These are phyloP conservation scores for Betta splendens DNA, from an alignment of 2,797 vertebrate genomes.

Conservation along the genomic window DNA sequence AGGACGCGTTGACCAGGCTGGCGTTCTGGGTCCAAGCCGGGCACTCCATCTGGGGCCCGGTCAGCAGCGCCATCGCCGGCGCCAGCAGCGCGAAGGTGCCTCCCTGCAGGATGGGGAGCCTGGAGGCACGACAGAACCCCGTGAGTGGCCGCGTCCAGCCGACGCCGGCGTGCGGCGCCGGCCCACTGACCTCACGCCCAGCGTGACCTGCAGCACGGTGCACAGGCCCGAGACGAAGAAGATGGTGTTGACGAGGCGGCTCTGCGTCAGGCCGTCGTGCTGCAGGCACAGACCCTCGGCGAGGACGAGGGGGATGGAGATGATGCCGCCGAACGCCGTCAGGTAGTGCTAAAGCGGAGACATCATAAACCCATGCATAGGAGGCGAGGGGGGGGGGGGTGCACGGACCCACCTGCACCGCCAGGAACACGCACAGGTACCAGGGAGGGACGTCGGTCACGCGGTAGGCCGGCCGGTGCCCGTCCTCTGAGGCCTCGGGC, in stretches of 20 bases:
- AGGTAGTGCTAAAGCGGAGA: constrained; percentile 88
- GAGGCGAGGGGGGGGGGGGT: no score
- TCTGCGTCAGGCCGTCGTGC: constrained; percentile 89
- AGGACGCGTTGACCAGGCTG: constrained; percentile 86
- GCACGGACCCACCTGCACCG: constrained; percentile 90
- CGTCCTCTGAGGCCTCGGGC: constrained; percentile 16
- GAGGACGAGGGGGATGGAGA: constrained; percentile 90
- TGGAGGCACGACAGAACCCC: constrained; percentile 56
- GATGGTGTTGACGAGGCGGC: constrained; percentile 91
- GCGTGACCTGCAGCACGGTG: constrained; percentile 90
- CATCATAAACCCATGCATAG: no score
- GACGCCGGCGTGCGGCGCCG: no score
- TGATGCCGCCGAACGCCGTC: constrained; percentile 89
- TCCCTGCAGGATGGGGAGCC: constrained; percentile 94
- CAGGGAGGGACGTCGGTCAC: constrained; percentile 89
- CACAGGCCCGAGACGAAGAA: constrained; percentile 93
- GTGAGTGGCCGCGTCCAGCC: no score
- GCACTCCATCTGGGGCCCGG: constrained; percentile 88
- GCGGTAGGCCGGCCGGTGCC: constrained; percentile 80
- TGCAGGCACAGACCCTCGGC: constrained; percentile 90
- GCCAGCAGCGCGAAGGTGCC: constrained; percentile 89
- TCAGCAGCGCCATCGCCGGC: constrained; percentile 89
- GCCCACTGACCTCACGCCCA: constrained; percentile 88
- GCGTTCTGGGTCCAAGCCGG: constrained; percentile 90
- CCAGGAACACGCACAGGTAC: constrained; percentile 91